Evolutionary conservation across 1,140 invertebrate species (phyloP).

Genomic region (Drosophila melanogaster): DNA sequence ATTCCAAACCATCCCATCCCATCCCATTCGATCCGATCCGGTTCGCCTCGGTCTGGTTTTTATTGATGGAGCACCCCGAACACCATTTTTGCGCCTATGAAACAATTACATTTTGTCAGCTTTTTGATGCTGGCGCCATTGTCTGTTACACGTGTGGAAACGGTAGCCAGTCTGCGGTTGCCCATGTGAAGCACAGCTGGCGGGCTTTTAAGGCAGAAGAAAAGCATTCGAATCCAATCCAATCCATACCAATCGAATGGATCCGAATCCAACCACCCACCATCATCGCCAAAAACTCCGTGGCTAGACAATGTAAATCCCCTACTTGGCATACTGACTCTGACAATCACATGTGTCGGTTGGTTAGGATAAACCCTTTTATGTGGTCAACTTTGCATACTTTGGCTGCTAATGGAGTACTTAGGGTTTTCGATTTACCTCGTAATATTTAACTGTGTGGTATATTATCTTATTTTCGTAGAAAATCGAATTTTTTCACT

Average conservation of each 20-base stretch:
- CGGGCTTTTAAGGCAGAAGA: slow-evolving; percentile 38
- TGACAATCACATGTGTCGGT: slow-evolving; percentile 51
- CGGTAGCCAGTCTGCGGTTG: slow-evolving; percentile 56
- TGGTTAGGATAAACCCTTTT: slow-evolving; percentile 53
- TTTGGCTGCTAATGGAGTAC: slow-evolving; percentile 19
- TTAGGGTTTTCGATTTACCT: neutral
- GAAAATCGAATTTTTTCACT: no score
- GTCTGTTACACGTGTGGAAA: slow-evolving; percentile 31
- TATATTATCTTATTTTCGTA: no score
- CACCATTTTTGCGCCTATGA: slow-evolving; percentile 70
- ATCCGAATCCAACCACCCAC: slow-evolving; percentile 54
- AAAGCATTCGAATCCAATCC: slow-evolving; percentile 31
- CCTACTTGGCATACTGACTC: slow-evolving; percentile 53
- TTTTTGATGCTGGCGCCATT: slow-evolving; percentile 52
- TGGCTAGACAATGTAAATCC: slow-evolving; percentile 48
- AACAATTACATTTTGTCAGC: slow-evolving; percentile 79
- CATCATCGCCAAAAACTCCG: slow-evolving; percentile 27
- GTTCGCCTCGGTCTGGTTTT: slow-evolving; percentile 51
- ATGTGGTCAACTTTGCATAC: slow-evolving; percentile 30
- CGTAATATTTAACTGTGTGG: neutral
- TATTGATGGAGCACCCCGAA: slow-evolving; percentile 63
- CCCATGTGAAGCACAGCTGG: slow-evolving; percentile 52
- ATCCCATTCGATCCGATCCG: slow-evolving; percentile 17
- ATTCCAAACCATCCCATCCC: neutral
- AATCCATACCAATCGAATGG: slow-evolving; percentile 3